Evolutionary conservation across 2,888 invertebrate species (phyloP).

Genomic region (Netelia virgata): DNA sequence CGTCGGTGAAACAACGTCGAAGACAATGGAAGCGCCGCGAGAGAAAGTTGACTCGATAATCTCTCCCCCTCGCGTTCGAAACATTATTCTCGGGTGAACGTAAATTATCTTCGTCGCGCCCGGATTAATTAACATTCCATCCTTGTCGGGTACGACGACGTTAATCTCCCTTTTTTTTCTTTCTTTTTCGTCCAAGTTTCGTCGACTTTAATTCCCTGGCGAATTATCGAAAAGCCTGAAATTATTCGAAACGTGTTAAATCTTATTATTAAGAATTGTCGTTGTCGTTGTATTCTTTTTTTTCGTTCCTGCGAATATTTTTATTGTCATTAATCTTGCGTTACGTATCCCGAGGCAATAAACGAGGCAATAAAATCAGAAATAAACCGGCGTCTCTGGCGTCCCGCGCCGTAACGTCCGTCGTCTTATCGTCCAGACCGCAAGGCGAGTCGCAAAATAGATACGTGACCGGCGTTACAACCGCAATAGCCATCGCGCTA

Average conservation of each 20-base stretch:
- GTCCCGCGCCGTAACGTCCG: constrained; percentile 28
- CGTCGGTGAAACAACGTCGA: constrained; percentile 13
- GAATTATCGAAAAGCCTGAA: too few species aligned
- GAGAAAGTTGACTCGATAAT: constrained; percentile 58
- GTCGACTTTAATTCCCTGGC: too few species aligned
- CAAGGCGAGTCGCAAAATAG: constrained; percentile 68
- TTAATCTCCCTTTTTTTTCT: too few species aligned
- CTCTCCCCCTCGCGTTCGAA: too few species aligned
- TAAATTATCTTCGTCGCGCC: too few species aligned
- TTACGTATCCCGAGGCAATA: constrained; percentile 58
- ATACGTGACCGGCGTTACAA: constrained; percentile 67
- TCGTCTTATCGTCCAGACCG: constrained; percentile 65
- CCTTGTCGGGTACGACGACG: too few species aligned
- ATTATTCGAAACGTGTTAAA: too few species aligned
- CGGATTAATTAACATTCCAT: too few species aligned
- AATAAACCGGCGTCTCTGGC: constrained; percentile 58
- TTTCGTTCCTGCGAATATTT: background rate
- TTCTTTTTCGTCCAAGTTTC: too few species aligned
- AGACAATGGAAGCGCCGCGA: constrained; percentile 54
- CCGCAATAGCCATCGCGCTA: constrained; percentile 57
- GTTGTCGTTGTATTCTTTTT: background rate
- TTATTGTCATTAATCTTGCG: constrained; percentile 53
- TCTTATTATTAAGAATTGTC: background rate
- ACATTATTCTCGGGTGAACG: too few species aligned
- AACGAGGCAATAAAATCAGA: constrained; percentile 66